A percentile compares a stretch with the other conserved stretches of the same genome.
These are phyloP conservation scores for Amniataba percoides DNA, from an alignment of 2,797 vertebrate species.

Conservation along the genomic window DNA sequence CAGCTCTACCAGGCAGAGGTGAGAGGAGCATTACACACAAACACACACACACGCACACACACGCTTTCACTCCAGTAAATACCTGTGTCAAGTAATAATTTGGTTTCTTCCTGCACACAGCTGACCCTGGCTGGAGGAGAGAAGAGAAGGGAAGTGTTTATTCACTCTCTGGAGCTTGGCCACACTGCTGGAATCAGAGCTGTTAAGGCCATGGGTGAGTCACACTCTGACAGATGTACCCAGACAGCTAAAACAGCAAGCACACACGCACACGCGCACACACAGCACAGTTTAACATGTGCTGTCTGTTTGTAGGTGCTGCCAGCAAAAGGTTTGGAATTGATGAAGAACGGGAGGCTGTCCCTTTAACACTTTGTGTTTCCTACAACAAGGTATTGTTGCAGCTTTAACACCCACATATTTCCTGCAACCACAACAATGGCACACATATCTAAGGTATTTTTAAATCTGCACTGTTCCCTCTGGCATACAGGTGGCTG, in stretches of 20 bases:
- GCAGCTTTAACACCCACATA: neutral
- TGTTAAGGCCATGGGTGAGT: conserved; percentile 93
- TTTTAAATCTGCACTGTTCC: neutral
- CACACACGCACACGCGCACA: neutral
- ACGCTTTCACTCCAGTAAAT: neutral
- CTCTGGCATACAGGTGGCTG: conserved; percentile 83
- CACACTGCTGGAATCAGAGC: conserved; percentile 92
- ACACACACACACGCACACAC: neutral
- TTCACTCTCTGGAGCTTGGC: conserved; percentile 95
- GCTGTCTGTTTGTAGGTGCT: conserved; percentile 83
- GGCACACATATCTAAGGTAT: conserved; percentile 1
- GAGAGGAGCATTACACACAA: conserved; percentile 29
- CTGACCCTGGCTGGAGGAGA: conserved; percentile 93
- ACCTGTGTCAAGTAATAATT: neutral
- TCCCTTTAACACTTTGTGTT: conserved; percentile 92
- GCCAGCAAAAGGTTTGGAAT: conserved; percentile 95
- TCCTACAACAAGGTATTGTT: conserved; percentile 91
- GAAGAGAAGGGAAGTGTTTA: conserved; percentile 91
- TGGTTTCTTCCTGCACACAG: conserved; percentile 74
- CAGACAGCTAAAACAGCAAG: conserved; percentile 1
- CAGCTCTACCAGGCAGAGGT: conserved; percentile 97
- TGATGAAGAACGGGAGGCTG: conserved; percentile 92
- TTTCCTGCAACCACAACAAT: conserved; percentile 15
- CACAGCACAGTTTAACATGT: neutral
- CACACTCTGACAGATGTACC: neutral